Evolutionary conservation across 2,113 vertebrate species (phyloP).

Genomic region (Pavo muticus): DNA sequence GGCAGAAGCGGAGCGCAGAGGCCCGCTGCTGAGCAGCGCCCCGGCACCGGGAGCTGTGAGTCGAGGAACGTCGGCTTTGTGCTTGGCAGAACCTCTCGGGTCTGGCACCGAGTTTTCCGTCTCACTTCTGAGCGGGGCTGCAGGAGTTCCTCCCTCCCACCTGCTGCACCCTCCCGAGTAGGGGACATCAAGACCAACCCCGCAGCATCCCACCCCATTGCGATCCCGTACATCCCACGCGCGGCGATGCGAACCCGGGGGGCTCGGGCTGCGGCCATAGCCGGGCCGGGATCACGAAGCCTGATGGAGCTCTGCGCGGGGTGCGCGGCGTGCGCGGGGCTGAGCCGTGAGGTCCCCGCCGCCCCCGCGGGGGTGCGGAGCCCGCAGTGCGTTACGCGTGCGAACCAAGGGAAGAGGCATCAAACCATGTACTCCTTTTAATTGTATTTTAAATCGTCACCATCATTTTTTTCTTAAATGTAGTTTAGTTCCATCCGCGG

Average conservation of each 20-base stretch:
- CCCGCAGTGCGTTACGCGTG: too few species aligned
- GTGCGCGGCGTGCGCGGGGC: neutral
- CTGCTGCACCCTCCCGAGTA: neutral
- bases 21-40: too few species aligned
- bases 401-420: neutral
- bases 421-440: neutral
- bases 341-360: neutral
- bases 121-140: too few species aligned
- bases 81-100: neutral
- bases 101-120: neutral
- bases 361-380: too few species aligned
- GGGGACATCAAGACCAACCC: neutral
- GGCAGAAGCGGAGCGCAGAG: neutral
- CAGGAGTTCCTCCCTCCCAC: neutral
- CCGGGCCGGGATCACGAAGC: neutral
- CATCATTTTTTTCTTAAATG: neutral
- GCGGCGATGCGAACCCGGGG: neutral
- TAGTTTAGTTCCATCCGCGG: slow-evolving; percentile 30
- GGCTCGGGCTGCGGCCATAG: too few species aligned
- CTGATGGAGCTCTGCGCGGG: too few species aligned
- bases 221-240: neutral
- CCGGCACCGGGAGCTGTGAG: too few species aligned
- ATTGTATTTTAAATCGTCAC: neutral
- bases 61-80: neutral
- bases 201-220: neutral